Evolutionary conservation across 2,797 vertebrate species (phyloP).

Genomic region (Sebastes vulpes): DNA sequence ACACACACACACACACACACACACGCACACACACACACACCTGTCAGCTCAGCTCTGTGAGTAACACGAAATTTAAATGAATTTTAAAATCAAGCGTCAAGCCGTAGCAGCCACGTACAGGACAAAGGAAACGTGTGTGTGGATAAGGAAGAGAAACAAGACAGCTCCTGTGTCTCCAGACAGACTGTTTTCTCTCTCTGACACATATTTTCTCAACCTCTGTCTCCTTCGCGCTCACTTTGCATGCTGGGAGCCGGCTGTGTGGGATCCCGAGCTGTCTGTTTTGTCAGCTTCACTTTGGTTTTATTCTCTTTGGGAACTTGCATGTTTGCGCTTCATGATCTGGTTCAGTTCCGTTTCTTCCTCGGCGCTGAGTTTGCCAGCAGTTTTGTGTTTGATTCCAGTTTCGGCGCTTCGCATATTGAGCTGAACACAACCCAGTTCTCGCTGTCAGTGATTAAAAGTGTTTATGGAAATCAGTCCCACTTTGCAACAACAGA

Average conservation of each 20-base stretch:
- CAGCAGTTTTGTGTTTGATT: slow-evolving; percentile 6
- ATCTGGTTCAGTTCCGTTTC: background rate
- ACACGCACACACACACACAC: background rate
- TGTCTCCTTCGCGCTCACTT: slow-evolving; percentile 14
- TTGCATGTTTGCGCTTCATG: background rate
- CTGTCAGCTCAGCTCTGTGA: background rate
- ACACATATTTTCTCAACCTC: slow-evolving; percentile 33
- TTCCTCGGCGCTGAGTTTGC: background rate
- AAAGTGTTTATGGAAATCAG: slow-evolving; percentile 10
- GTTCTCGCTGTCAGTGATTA: background rate
- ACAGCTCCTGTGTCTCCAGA: slow-evolving; percentile 23
- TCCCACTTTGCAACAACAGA: background rate
- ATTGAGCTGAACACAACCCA: slow-evolving; percentile 7
- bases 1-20: background rate
- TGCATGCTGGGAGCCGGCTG: slow-evolving; percentile 26
- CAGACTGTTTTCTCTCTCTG: slow-evolving; percentile 21
- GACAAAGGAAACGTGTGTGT: background rate
- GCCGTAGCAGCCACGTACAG: background rate
- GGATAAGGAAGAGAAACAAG: background rate
- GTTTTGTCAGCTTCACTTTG: slow-evolving; percentile 23
- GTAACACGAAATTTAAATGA: no score
- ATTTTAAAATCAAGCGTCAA: no score
- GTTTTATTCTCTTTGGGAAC: slow-evolving; percentile 31
- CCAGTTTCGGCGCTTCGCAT: background rate
- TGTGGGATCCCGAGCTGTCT: background rate